Percentiles rank a stretch among this genome's conserved stretches.
Conservation (phyloP, 1,140 invertebrate species). For the Apis mellifera region Amel_HAv3.1 CM009935.2:10746001-10746500, state of each 20-base stretch:
- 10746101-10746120: background rate
- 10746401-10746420: conserved; percentile 55
- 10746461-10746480: conserved; percentile 15
- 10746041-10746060: too few species aligned
- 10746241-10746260: conserved; percentile 59
- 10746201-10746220: conserved; percentile 43
- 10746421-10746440: background rate
- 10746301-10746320: conserved; percentile 36
- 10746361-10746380: conserved; percentile 47
- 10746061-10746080: too few species aligned
- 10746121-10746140: background rate
- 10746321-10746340: conserved; percentile 57
- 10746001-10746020: background rate
- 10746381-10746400: conserved; percentile 50
- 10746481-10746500: conserved; percentile 17
- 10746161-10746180: background rate
- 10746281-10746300: conserved; percentile 56
- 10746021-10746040: too few species aligned
- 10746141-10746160: background rate
- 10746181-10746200: background rate
- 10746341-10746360: conserved; percentile 62
- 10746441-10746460: conserved; percentile 51
- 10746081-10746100: too few species aligned
- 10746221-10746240: conserved; percentile 56
- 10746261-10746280: conserved; percentile 70